phyloP scores from a whole-genome alignment of 2,888 invertebrate species.

The Drosophila picticornis region DNA sequence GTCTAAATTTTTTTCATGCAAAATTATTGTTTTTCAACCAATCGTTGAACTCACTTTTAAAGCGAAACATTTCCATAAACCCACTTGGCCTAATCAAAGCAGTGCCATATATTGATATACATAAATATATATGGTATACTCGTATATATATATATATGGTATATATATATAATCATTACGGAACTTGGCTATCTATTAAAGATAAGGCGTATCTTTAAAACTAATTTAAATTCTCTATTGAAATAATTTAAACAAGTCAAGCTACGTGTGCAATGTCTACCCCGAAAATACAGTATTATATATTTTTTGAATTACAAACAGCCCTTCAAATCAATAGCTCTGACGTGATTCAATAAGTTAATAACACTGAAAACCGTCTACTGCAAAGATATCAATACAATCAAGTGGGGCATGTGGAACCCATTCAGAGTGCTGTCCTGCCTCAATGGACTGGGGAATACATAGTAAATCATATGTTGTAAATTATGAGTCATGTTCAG shows the following conservation, averaged over 20 bases:
- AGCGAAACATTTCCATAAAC: not conserved
- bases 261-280: not conserved
- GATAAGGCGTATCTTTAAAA: not conserved
- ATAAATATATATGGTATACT: too few relatives aligned
- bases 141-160: not conserved
- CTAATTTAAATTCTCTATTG: not conserved
- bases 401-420: not conserved
- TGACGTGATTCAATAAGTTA: not conserved
- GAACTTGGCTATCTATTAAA: not conserved
- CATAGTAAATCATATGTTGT: not conserved
- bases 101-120: not conserved
- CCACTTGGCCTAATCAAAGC: not conserved
- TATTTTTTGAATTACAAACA: not conserved
- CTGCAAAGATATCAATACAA: not conserved
- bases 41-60: not conserved
- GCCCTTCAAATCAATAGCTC: not conserved
- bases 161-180: not conserved
- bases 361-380: not conserved
- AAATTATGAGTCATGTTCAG: constrained; percentile 28
- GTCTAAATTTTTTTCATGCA: not conserved
- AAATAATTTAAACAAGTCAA: not conserved
- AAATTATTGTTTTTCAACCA: not conserved
- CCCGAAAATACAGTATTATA: not conserved
- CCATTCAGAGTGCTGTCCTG: constrained; percentile 19
- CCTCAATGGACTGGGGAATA: constrained; percentile 24